Conservation (phyloP, 2,888 invertebrate species). For the Poecilus cupreus region DNA sequence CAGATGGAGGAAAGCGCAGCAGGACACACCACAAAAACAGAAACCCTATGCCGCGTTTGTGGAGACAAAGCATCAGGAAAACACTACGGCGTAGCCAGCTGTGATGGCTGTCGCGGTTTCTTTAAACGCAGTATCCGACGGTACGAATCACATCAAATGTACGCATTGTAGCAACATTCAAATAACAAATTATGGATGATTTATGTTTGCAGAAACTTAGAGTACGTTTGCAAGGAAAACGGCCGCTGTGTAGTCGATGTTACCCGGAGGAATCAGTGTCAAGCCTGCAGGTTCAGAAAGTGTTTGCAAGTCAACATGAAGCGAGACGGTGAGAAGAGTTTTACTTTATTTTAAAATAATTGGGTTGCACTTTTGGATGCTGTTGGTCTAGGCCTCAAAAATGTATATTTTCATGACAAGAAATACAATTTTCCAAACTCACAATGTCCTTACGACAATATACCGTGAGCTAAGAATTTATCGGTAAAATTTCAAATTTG, state of each 20-base stretch:
- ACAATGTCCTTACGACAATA: too few species aligned
- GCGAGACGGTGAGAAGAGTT: conserved; percentile 87
- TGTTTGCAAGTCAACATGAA: conserved; percentile 95
- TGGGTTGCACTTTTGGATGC: background rate
- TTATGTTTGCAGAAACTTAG: conserved; percentile 80
- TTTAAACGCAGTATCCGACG: conserved; percentile 94
- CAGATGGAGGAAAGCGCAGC: conserved; percentile 71
- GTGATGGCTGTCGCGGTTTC: conserved; percentile 93
- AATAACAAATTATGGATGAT: background rate
- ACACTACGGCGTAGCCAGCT: conserved; percentile 93
- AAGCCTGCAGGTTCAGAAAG: conserved; percentile 93
- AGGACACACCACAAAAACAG: conserved; percentile 72
- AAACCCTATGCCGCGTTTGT: conserved; percentile 88
- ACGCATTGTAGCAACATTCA: background rate
- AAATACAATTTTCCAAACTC: background rate
- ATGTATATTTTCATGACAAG: too few species aligned
- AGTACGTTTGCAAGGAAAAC: conserved; percentile 94
- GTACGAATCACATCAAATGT: conserved; percentile 71
- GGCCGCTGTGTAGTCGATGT: conserved; percentile 93
- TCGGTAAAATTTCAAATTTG: too few species aligned
- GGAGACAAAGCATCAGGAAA: conserved; percentile 91
- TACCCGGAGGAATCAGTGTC: conserved; percentile 94
- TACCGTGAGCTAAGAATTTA: too few species aligned
- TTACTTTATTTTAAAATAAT: conserved; percentile 60
- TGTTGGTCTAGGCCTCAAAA: too few species aligned